phyloP scores from a whole-genome alignment of 1,140 invertebrate genomes.

The Centruroides vittatus region DNA sequence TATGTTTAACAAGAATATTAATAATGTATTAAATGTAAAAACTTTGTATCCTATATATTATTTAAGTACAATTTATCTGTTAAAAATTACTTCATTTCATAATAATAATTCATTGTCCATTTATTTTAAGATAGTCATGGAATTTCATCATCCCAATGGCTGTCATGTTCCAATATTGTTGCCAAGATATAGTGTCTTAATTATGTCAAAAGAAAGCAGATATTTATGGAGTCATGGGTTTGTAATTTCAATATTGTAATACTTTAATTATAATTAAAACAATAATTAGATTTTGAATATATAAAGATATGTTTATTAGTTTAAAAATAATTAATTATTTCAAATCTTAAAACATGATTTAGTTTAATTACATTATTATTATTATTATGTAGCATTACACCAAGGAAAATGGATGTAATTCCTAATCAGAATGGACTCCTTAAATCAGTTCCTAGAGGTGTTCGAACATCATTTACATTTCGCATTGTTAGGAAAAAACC shows the following conservation, averaged over 20 bases:
- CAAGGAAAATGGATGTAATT: constrained; percentile 66
- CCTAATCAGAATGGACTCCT: constrained; percentile 29
- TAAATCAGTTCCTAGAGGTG: constrained; percentile 41
- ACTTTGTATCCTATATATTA: no score
- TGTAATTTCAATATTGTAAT: background rate
- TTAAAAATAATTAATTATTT: no score
- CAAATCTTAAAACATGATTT: no score
- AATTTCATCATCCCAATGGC: constrained; percentile 53
- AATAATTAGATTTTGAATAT: no score
- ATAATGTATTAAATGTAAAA: no score
- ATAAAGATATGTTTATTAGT: no score
- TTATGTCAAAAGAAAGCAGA: constrained; percentile 68
- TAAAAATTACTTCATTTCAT: no score
- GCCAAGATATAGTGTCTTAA: constrained; percentile 57
- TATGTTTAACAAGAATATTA: no score
- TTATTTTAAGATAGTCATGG: constrained; percentile 53
- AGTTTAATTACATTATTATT: no score
- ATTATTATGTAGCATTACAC: constrained; percentile 53
- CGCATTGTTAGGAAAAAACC: constrained; percentile 46
- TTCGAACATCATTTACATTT: constrained; percentile 77
- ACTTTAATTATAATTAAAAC: no score
- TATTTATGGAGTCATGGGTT: constrained; percentile 37
- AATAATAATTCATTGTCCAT: background rate
- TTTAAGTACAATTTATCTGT: no score
- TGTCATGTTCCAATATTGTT: constrained; percentile 46